Conservation (phyloP, 2,888 invertebrate genomes). For the Drosophila peninsularis region DNA sequence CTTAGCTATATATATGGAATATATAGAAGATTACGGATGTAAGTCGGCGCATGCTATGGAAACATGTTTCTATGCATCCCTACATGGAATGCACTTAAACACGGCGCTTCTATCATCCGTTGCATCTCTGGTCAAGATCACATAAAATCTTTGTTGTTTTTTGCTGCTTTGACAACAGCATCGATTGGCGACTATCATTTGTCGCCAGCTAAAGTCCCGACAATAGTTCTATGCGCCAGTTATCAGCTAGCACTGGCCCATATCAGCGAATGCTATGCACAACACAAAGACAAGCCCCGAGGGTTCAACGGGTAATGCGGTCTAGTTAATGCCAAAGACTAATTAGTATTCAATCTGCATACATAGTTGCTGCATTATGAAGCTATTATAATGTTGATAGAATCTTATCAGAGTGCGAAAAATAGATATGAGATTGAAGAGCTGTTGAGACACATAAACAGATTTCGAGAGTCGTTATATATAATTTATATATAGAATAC, state of each 20-base stretch:
- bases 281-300: not conserved
- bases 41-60: constrained; percentile 18
- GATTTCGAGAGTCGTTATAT: too few relatives aligned
- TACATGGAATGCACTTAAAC: constrained; percentile 24
- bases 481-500: too few relatives aligned
- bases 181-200: constrained; percentile 12
- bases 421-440: not conserved
- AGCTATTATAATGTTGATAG: not conserved
- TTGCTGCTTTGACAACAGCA: constrained; percentile 34
- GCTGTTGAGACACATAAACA: not conserved
- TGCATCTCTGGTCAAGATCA: constrained; percentile 42
- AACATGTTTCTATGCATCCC: constrained; percentile 48
- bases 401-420: not conserved
- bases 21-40: constrained; percentile 8
- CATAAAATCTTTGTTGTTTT: too few relatives aligned
- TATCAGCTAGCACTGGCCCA: constrained; percentile 29
- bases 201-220: constrained; percentile 27
- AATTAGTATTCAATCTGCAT: not conserved
- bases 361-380: not conserved
- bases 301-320: constrained; percentile 22
- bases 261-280: constrained; percentile 8
- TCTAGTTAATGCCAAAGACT: constrained; percentile 4
- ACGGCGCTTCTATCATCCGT: constrained; percentile 16
- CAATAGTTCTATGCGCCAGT: constrained; percentile 24
- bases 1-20: not conserved